Base-by-base conservation (phyloP, 2,888 invertebrate genomes). In the Trissonchulus latispiculum region DNA sequence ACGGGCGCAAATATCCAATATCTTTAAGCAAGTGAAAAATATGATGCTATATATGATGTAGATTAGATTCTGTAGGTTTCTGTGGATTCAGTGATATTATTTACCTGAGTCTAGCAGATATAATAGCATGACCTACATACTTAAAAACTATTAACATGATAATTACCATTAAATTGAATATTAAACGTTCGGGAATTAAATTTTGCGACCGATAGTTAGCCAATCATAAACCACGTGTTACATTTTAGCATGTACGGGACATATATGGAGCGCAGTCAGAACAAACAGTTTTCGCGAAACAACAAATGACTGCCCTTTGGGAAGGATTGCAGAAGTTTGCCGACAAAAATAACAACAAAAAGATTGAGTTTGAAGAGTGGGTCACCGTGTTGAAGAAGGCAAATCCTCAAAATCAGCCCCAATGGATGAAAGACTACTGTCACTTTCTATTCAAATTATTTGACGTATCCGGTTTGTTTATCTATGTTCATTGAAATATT, bases 401-500 rank as follows among this genome's bases (percentile, higher is more conserved):
- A 1, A 67, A 72, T 35, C 72, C 72, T 3, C 68, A 72, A 23
- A 67, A 59, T n/a, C 32, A 67, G 29, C 31, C 67, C 61, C 29
- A 72, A 35, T 72, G 72, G 72, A 59, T 69, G n/a, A 3, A 15
- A 23, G 72, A 72, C 35, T 72, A 72, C 33, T 67, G 28, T 33
- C 59, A n/a, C n/a, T 72, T 69, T 35, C 68, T 72, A 67, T 72
- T 72, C 68, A 72, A 72, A 32, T 28, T 72, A 15, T 72, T 72
- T 29, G 72, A 72, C 28, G 72, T 72, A 3, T 72, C 72, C 29
- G 71, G 69, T 68, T 35, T 35, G 35, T 33, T 64, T 64, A 33
- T n/a, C 28, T 64, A 15, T 8, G 8, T 15, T 33, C 8, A 64
- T 15, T 15, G 18, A 64, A 64, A 8, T 64, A 15, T 28, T 15